Base-by-base conservation (phyloP, 2,113 vertebrate species). In the Heteronetta atricapilla region DNA sequence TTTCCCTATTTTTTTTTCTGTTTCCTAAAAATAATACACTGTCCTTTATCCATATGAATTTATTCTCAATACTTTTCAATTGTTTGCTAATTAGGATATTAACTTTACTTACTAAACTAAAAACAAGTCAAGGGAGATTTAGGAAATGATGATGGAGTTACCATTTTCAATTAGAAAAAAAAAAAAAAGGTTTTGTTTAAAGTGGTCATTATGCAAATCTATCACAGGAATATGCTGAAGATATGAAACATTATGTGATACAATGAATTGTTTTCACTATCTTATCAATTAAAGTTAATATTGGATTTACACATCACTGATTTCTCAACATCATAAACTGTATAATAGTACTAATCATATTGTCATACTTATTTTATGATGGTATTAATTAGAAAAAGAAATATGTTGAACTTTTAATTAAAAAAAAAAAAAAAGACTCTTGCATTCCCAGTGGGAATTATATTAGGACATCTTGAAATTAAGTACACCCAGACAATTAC, bases 171-270 rank as follows among this genome's bases (percentile, higher is more conserved):
- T 91, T 95, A 87, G 52, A 90, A 88, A 89, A 82, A 58, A 52
- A 38, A 38, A 7, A 38, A 89, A 82, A 82, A 87, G 48, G 22
- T 90, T 95, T 96, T 89, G 52, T 86, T 97, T 93, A 96, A 86
- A 92, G 33, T 46, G 79, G 33, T 75, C 53, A 68, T 96, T 97
- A 93, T 73, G 82, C 42, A 91, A 89, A 91, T 86, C 11, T 89
- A 16, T 20, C 63, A 62, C 28, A 84, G 79, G 80, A 90, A 92
- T 88, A 87, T 70, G 68, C 34, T 74, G 62, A 64, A 60, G 64
- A 90, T 44, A 82, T 42, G 56, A 94, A 94, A 82, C n/a, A 67
- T 10, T 36, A 94, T 5, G 4, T 91, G 77, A 95, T 55, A 59
- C 8, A 88, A 90, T 63, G 91, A 92, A 90, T 70, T 84, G 20